These are phyloP conservation scores for Plemyria rubiginata DNA, from an alignment of 2,888 invertebrate genomes.

Conservation along the genomic window DNA sequence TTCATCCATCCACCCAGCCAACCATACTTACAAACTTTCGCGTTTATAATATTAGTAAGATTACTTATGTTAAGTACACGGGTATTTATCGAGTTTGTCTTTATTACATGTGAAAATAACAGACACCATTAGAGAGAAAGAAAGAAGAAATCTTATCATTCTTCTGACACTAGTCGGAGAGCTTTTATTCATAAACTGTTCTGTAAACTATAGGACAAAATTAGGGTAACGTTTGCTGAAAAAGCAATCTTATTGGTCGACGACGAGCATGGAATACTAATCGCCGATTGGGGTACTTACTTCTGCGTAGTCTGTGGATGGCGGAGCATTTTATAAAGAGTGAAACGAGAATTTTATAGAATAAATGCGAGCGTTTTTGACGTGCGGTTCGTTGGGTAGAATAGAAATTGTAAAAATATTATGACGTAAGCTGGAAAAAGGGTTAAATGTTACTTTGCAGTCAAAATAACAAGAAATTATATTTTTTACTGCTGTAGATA, in stretches of 20 bases:
- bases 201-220: constrained; percentile 38
- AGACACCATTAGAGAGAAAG: too few relatives aligned
- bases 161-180: neutral
- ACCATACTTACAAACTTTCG: too few relatives aligned
- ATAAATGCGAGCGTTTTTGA: constrained; percentile 13
- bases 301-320: constrained; percentile 14
- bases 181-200: constrained; percentile 22
- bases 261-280: constrained; percentile 32
- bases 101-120: too few relatives aligned
- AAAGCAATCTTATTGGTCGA: constrained; percentile 38
- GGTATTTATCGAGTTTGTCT: too few relatives aligned
- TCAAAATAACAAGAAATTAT: neutral
- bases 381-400: constrained; percentile 12
- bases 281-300: constrained; percentile 17
- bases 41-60: too few relatives aligned
- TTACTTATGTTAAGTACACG: too few relatives aligned
- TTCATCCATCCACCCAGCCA: too few relatives aligned
- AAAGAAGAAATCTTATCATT: neutral
- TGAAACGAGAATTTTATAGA: constrained; percentile 21
- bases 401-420: constrained; percentile 13
- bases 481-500: too few relatives aligned
- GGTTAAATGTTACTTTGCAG: too few relatives aligned
- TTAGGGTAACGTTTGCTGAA: constrained; percentile 36
- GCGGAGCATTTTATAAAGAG: constrained; percentile 20
- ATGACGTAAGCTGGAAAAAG: neutral